Base-by-base conservation (phyloP, 2,113 vertebrate species). In the Loxodonta africana region DNA sequence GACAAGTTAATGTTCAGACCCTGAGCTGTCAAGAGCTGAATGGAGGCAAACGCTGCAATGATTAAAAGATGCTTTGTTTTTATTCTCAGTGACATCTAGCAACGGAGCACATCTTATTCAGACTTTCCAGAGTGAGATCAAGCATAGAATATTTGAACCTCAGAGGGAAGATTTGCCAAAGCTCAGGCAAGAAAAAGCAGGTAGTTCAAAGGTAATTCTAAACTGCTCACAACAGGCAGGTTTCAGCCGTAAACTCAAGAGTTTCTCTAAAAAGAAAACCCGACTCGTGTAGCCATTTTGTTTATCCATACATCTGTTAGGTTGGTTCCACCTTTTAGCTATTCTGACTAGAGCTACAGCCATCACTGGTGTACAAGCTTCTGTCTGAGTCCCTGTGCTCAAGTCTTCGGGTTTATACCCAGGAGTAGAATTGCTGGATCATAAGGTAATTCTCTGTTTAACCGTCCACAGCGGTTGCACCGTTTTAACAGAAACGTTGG, bases 71-170 rank as follows among this genome's bases (percentile, higher is more conserved):
- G 2, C 18, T 63, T 63, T 10, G 62, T 23, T 62, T 74, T 53
- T 14, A 1, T 60, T 48, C 69, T 69, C 53, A 2, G 0, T 28
- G 6, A 44, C 63, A 2, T 20, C 28, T 0, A 1, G 15, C n/a
- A 33, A 85, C 63, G 3, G 48, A 51, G 73, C 25, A 23, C 37
- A 0, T 46, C 85, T n/a, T 57, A 0, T 17, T 73, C 73, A 46
- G 44, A 57, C 62, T 48, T 23, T 44, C 71, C 83, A 21, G 81
- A 14, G 6, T 9, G 14, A 81, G 46, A 65, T 21, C 4, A 21
- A 88, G 44, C 0, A 1, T 6, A 41, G 51, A 53, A 44, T 67
- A 26, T 9, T 0, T 6, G 15, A 44, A 3, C 74, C 51, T 60
- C 53, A 12, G 6, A 60, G 12, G 62, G 28, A n/a, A 63, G 14